Conservation (phyloP, 2,888 invertebrate genomes). For the Drosophila melanosoma region DNA sequence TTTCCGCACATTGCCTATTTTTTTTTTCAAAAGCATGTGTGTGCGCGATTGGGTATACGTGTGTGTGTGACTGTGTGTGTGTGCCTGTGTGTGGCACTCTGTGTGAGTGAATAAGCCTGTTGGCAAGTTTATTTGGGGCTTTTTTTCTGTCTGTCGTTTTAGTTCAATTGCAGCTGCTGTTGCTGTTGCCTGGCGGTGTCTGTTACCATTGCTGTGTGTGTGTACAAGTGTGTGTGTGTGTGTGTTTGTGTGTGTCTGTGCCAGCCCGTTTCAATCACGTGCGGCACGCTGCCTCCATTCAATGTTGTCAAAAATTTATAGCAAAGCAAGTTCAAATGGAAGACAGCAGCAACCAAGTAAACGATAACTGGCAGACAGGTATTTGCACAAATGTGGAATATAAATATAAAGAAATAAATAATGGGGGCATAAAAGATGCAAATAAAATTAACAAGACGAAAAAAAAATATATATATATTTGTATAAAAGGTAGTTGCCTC, state of each 20-base stretch:
- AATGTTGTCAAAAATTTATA: slow-evolving; percentile 75
- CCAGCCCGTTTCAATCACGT: slow-evolving; percentile 64
- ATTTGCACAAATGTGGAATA: slow-evolving; percentile 18
- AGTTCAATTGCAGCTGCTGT: slow-evolving; percentile 47
- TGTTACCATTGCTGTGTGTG: slow-evolving; percentile 50
- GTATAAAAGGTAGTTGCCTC: slow-evolving; percentile 23
- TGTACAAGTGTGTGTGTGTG: slow-evolving; percentile 6
- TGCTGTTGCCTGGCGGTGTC: slow-evolving; percentile 49
- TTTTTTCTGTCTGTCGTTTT: slow-evolving; percentile 32
- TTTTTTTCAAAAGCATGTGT: slow-evolving; percentile 40
- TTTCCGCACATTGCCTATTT: slow-evolving; percentile 79
- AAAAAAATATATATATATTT: slow-evolving; percentile 20
- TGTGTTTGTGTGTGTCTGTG: slow-evolving; percentile 19
- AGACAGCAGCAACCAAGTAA: slow-evolving; percentile 27
- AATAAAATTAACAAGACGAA: slow-evolving; percentile 75
- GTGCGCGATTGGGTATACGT: slow-evolving; percentile 12
- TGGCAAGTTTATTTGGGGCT: slow-evolving; percentile 50
- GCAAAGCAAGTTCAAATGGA: slow-evolving; percentile 32
- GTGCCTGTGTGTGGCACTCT: neutral
- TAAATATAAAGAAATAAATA: slow-evolving; percentile 61
- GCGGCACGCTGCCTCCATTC: slow-evolving; percentile 60
- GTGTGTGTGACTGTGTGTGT: neutral
- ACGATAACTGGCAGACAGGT: slow-evolving; percentile 44
- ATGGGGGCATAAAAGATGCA: slow-evolving; percentile 70
- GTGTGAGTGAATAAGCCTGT: slow-evolving; percentile 8